Conservation (phyloP, 2,888 invertebrate genomes). For the Drosophila lacicola region DNA sequence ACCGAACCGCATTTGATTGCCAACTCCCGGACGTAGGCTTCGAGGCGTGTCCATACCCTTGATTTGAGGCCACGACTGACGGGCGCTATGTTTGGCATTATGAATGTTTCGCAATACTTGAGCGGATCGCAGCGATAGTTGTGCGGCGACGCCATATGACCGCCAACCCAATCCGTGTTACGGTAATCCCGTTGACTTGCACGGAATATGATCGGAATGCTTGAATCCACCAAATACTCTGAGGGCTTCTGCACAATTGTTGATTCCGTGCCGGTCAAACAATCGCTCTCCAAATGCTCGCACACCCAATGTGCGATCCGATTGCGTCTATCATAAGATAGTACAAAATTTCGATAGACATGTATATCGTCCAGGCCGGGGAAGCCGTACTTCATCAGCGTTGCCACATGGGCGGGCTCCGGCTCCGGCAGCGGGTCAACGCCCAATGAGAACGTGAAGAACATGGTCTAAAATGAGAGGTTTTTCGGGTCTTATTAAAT, state of each 20-base stretch:
- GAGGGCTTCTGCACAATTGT: conserved; percentile 4
- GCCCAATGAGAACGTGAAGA: conserved; percentile 52
- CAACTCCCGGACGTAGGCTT: conserved; percentile 91
- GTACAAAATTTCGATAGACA: conserved; percentile 94
- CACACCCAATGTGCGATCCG: conserved; percentile 97
- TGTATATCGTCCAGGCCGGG: conserved; percentile 94
- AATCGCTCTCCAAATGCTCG: conserved; percentile 88
- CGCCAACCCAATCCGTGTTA: conserved; percentile 93
- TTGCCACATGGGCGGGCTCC: conserved; percentile 83
- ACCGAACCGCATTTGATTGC: conserved; percentile 90
- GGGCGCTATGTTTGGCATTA: conserved; percentile 97
- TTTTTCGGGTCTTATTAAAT: too few species aligned
- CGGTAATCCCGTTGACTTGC: conserved; percentile 91
- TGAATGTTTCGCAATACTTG: conserved; percentile 94
- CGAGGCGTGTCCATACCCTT: conserved; percentile 93
- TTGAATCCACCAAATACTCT: conserved; percentile 79
- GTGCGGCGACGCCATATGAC: conserved; percentile 97
- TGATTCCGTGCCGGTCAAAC: conserved; percentile 86
- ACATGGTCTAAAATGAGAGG: conserved; percentile 23
- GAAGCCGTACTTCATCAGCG: conserved; percentile 97
- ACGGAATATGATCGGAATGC: conserved; percentile 91
- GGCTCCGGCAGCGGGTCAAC: neutral
- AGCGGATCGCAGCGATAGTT: conserved; percentile 92
- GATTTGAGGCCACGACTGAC: conserved; percentile 96
- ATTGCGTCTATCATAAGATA: conserved; percentile 95